Evolutionary conservation across 1,140 invertebrate species (phyloP).

Genomic region (Araneus ventricosus): DNA sequence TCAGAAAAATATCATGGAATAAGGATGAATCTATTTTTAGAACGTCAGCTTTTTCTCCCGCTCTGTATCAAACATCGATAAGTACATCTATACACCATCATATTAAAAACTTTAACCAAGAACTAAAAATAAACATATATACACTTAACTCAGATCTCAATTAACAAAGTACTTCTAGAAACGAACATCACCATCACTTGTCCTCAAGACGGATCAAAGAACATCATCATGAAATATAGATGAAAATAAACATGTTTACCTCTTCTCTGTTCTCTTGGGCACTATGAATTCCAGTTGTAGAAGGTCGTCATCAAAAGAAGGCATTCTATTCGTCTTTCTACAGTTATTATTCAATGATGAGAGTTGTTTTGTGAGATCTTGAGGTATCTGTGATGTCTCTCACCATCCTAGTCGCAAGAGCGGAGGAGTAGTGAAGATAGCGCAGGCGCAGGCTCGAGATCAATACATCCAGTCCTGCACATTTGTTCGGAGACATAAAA

Average conservation of each 20-base stretch:
- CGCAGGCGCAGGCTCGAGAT: constrained; percentile 48
- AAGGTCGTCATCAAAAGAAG: constrained; percentile 70
- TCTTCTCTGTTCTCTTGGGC: constrained; percentile 49
- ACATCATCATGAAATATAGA: background rate
- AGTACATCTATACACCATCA: too few species aligned
- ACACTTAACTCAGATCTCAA: too few species aligned
- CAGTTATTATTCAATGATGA: background rate
- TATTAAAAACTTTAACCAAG: too few species aligned
- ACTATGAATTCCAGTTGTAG: constrained; percentile 67
- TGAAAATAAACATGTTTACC: background rate
- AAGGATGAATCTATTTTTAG: background rate
- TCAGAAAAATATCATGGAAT: background rate
- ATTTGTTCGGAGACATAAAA: background rate
- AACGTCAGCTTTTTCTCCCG: background rate
- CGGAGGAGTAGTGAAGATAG: constrained; percentile 10
- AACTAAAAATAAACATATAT: background rate
- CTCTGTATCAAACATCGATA: too few species aligned
- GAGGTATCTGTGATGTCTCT: constrained; percentile 32
- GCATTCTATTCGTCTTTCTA: constrained; percentile 54
- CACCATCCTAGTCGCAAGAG: constrained; percentile 37
- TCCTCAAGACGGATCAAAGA: background rate
- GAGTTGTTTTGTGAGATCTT: constrained; percentile 30
- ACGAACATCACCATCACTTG: background rate
- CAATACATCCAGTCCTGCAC: constrained; percentile 56
- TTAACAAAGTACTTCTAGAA: background rate